Percentiles rank a stretch among this genome's conserved stretches.
Conservation (phyloP, 2,888 invertebrate genomes). For the Amphiduros pacificus region DNA sequence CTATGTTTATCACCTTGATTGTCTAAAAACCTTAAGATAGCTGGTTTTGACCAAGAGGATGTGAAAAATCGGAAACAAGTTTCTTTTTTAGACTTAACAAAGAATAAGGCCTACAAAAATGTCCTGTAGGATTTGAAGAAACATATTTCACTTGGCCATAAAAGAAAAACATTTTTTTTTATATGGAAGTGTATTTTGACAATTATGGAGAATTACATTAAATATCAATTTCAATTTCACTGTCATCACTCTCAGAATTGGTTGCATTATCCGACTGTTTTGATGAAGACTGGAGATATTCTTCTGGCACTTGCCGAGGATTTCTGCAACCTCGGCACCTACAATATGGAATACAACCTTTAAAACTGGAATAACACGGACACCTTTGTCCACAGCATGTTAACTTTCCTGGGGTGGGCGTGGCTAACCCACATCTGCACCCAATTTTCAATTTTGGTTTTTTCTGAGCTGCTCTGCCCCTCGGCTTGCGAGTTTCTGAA, state of each 20-base stretch:
- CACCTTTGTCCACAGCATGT: slow-evolving; percentile 93
- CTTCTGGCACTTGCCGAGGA: slow-evolving; percentile 62
- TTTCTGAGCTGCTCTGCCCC: background rate
- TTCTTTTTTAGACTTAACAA: too few species aligned
- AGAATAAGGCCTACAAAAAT: too few species aligned
- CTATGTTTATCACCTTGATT: too few species aligned
- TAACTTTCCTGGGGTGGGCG: slow-evolving; percentile 83
- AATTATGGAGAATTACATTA: too few species aligned
- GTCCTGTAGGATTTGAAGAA: too few species aligned
- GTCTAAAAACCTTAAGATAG: too few species aligned
- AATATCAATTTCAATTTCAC: slow-evolving; percentile 15
- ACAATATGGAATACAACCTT: slow-evolving; percentile 81
- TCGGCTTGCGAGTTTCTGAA: background rate
- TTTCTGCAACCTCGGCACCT: slow-evolving; percentile 91
- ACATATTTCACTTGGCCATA: too few species aligned
- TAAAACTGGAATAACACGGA: slow-evolving; percentile 89
- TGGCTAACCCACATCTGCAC: slow-evolving; percentile 89
- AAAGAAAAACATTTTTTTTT: too few species aligned
- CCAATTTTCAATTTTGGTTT: slow-evolving; percentile 59
- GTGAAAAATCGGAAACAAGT: too few species aligned
- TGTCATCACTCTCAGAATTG: slow-evolving; percentile 8
- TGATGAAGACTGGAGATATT: background rate
- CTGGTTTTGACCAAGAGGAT: too few species aligned
- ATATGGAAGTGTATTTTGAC: too few species aligned
- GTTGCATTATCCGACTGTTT: background rate